phyloP scores from a whole-genome alignment of 2,113 vertebrate species.

The Centropristis striata region DNA sequence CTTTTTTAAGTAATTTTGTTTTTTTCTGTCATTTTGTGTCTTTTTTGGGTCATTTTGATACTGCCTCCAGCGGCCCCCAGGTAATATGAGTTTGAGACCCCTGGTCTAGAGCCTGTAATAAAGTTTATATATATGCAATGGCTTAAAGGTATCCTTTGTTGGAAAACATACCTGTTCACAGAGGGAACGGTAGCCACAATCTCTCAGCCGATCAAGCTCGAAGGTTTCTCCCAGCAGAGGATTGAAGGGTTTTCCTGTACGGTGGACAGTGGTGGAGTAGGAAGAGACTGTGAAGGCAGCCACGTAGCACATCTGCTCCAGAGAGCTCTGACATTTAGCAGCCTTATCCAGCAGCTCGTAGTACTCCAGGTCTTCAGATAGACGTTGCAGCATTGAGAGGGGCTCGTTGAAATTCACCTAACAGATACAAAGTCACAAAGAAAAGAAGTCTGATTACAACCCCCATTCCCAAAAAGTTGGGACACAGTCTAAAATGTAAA shows the following conservation, averaged over 20 bases:
- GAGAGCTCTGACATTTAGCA: conserved; percentile 90
- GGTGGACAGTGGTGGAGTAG: conserved; percentile 96
- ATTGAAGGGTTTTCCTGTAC: conserved; percentile 97
- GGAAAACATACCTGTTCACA: conserved; percentile 91
- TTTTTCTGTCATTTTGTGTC: no score
- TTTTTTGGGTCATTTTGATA: no score
- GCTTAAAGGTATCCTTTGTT: no score
- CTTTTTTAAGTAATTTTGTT: no score
- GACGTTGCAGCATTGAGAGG: conserved; percentile 96
- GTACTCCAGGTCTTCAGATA: conserved; percentile 97
- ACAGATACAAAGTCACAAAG: neutral
- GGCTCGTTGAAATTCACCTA: conserved; percentile 99
- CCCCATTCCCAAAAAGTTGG: no score
- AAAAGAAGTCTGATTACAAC: conserved; percentile 4
- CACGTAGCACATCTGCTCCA: conserved; percentile 96
- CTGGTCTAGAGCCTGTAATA: no score
- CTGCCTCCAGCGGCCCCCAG: no score
- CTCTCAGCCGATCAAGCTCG: conserved; percentile 92
- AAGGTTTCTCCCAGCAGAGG: conserved; percentile 97
- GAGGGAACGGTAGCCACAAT: conserved; percentile 93
- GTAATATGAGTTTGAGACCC: no score
- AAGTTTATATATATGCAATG: no score
- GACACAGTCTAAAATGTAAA: no score
- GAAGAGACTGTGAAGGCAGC: conserved; percentile 97
- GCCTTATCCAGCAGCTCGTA: conserved; percentile 93